Base-by-base conservation (phyloP, 2,797 vertebrate species). In the Sus cebifrons region DNA sequence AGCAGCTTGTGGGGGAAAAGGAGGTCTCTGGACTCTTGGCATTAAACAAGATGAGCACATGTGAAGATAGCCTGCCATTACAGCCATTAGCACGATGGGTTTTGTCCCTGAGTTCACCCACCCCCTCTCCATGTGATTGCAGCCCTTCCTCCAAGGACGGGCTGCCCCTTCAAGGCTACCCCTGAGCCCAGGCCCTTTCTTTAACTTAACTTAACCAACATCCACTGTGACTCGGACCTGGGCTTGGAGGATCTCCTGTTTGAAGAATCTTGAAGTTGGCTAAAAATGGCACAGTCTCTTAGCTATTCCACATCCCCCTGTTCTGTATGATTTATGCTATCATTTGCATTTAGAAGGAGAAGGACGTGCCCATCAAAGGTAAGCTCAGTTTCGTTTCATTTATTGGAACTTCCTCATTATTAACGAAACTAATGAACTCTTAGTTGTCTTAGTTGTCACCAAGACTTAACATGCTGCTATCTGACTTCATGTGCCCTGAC, bases 361-460 rank as follows among this genome's bases (percentile, higher is more conserved):
- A 52, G 64, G 29, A 86, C 56, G 62, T 92, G 23, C 70, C 70
- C 74, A 77, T 88, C 62, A 75, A 64, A 29, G n/a, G 93, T 49
- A 60, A 89, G 78, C 36, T 70, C 54, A 11, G 15, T 85, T 81
- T 88, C 85, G 32, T 87, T 67, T 93, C 58, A 88, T 6, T 58
- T 90, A 73, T 74, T 79, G n/a, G 60, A 92, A 71, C 67, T 81
- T 87, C 23, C 77, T 92, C 79, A 82, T 91, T 90, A 88, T 11
- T 86, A 86, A n/a, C 81, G 52, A 75, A 60, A 71, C 75, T 29
- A 86, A 71, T 96, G 44, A 75, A 79, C 12, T 79, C 65, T 71
- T 67, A 40, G 54, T 8, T 81, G 77, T 81, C 29, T 64, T 49
- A n/a, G 9, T 49, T 29, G 60, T 40, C 16, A 67, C 6, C 8